Evolutionary conservation across 2,113 vertebrate species (phyloP), one percentile per base, ranked within the genome.

Genomic region (Melanerpes aurifrons): DNA sequence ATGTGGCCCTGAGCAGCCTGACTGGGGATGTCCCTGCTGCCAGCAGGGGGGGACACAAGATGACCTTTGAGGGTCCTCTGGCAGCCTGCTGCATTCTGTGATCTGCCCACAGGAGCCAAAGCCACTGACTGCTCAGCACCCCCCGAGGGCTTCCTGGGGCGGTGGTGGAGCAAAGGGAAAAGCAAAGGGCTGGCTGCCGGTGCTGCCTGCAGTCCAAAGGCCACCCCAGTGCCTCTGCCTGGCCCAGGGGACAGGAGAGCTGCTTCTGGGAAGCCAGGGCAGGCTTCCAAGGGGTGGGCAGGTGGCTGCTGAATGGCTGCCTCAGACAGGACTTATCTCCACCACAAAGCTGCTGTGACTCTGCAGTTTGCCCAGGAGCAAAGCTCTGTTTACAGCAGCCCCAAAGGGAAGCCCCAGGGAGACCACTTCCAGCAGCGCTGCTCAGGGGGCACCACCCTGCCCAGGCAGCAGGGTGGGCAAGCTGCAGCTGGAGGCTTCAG

Each of bases 81-180:
- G 28, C 56, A 57, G 29, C 26, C 56, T 29, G 26, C 15, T 17
- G 26, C 15, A 31, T 28, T 57, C 56, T 57, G 28, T 17, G 56
- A 29, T 7, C 48, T 53, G 50, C 12, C 45, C 43, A 5, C 24
- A 9, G 68, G 26, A 20, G 13, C 3, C 9, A 32, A 43, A 53
- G 8, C 3, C 43, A 0, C 13, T 2, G 8, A 4, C 13, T 0
- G 2, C 15, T 1, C 3, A 0, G 2, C 0, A 17, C 0, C 45
- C 53, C 59, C 1, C 0, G 59, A 12, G 58, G 45, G 32, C 47
- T 7, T 4, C 1, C 0, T 0, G 0, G 64, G 76, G 4, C 3
- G 1, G 3, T 0, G 2, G 28, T 3, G 47, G 57, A 47, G 53
- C 68, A 22, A 28, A 79, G 82, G 40, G 47, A 54, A 63, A 29